Conservation (phyloP, 1,140 invertebrate species). For the Grapholita molesta region DNA sequence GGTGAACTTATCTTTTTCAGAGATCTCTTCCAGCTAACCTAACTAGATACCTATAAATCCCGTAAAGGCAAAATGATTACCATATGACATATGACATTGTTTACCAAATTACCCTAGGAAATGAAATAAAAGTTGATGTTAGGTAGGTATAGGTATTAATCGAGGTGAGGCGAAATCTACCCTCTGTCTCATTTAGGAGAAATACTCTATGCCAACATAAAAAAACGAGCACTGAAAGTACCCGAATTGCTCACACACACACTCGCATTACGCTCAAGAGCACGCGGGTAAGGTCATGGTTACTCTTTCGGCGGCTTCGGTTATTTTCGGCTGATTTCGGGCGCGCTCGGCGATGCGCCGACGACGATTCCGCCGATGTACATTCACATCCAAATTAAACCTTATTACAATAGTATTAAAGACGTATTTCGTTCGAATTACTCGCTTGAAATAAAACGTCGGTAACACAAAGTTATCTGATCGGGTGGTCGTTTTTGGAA, state of each 20-base stretch:
- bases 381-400: background rate
- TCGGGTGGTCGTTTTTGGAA: background rate
- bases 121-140: no score
- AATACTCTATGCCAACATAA: background rate
- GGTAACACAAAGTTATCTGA: background rate
- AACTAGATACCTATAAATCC: no score
- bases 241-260: conserved; percentile 14
- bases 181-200: no score
- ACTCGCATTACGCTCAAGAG: background rate
- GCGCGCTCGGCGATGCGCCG: background rate
- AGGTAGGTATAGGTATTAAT: no score
- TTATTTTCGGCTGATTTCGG: conserved; percentile 5
- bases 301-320: conserved; percentile 15
- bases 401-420: background rate
- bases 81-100: no score
- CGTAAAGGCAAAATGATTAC: no score
- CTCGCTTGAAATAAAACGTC: background rate
- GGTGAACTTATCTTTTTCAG: no score
- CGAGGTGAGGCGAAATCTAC: no score
- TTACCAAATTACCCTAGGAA: no score
- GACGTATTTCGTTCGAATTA: background rate
- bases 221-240: conserved; percentile 6
- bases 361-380: background rate
- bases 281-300: conserved; percentile 15
- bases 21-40: no score